Percentiles rank a stretch among this genome's conserved stretches.
These are phyloP conservation scores for Perognathus longimembris DNA, from an alignment of 2,113 vertebrate genomes.

Conservation along the genomic window DNA sequence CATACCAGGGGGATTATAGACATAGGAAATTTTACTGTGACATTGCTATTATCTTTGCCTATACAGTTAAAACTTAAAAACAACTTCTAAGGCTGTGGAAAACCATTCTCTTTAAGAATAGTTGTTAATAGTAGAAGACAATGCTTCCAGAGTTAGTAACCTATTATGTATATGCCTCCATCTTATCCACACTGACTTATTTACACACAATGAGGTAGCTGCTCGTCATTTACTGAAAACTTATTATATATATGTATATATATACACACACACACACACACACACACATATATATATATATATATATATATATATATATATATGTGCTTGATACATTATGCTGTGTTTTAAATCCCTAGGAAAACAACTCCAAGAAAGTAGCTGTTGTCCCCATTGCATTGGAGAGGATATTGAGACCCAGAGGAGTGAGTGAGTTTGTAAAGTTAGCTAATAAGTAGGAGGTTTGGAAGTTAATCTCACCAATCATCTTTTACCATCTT, in stretches of 20 bases:
- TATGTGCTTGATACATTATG: background rate
- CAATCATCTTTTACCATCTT: background rate
- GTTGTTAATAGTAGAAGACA: background rate
- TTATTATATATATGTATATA: too few species aligned
- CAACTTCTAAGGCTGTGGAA: background rate
- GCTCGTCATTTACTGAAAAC: background rate
- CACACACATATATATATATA: too few species aligned
- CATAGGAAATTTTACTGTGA: background rate
- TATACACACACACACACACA: too few species aligned
- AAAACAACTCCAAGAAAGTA: background rate
- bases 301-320: too few species aligned
- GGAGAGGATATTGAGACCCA: background rate
- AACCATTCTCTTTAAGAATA: background rate
- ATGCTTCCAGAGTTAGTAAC: background rate
- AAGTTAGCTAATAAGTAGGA: background rate
- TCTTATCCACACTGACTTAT: background rate
- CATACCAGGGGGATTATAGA: background rate
- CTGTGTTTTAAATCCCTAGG: background rate
- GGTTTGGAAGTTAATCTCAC: background rate
- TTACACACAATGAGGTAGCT: background rate
- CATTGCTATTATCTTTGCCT: background rate
- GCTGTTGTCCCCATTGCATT: background rate
- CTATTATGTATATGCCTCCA: background rate
- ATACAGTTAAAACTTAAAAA: constrained; percentile 27
- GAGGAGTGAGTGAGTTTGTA: background rate